phyloP scores from a whole-genome alignment of 2,113 vertebrate species.

The Noctilio leporinus region DNA sequence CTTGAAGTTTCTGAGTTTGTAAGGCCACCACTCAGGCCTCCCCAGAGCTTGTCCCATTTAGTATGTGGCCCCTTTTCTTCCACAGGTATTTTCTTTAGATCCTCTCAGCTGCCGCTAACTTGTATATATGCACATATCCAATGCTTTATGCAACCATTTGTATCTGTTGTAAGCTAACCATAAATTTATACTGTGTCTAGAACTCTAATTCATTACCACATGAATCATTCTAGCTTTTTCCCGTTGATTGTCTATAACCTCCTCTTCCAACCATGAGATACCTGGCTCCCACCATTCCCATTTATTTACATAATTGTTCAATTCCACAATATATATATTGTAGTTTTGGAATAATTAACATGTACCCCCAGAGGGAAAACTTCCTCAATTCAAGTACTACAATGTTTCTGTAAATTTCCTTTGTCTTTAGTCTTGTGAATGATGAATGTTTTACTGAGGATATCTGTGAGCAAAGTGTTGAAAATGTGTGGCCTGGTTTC shows the following conservation, averaged over 20 bases:
- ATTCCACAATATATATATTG: not conserved
- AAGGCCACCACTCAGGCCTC: too few relatives aligned
- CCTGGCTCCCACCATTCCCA: not conserved
- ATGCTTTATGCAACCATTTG: not conserved
- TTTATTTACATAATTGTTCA: not conserved
- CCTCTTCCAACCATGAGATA: not conserved
- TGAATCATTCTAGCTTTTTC: not conserved
- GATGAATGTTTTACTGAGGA: not conserved
- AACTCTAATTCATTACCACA: not conserved
- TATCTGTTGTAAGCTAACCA: not conserved
- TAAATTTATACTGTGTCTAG: not conserved
- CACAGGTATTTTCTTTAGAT: not conserved
- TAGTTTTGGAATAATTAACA: not conserved
- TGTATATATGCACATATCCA: not conserved
- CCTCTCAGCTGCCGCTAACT: not conserved
- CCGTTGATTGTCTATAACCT: not conserved
- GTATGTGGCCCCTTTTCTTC: too few relatives aligned
- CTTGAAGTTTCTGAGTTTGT: too few relatives aligned
- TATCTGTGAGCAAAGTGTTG: not conserved
- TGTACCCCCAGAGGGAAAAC: not conserved
- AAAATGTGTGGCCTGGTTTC: not conserved
- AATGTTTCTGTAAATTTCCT: not conserved
- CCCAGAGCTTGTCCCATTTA: too few relatives aligned
- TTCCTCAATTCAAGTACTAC: not conserved
- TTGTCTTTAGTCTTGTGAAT: not conserved